These are phyloP conservation scores for Melanargia galathea DNA, from an alignment of 2,888 invertebrate species.

Conservation along the genomic window DNA sequence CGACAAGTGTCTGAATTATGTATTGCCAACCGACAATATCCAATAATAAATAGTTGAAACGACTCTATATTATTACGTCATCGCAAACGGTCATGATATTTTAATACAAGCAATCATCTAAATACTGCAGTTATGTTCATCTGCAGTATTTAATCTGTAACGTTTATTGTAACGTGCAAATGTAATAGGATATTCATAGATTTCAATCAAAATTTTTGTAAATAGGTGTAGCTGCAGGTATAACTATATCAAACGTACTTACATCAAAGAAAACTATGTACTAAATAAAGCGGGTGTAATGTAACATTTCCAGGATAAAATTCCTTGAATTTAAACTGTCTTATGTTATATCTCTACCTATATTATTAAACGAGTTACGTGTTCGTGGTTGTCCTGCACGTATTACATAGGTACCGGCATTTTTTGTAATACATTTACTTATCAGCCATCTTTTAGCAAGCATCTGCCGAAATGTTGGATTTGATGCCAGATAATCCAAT, in stretches of 20 bases:
- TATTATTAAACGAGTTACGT: constrained; percentile 40
- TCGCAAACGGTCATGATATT: no score
- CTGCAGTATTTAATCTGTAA: no score
- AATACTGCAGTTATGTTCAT: no score
- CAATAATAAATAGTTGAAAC: no score
- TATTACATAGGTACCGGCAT: constrained; percentile 21
- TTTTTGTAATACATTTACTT: constrained; percentile 41
- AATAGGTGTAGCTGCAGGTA: no score
- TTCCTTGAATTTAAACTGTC: constrained; percentile 24
- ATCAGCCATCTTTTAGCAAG: constrained; percentile 63
- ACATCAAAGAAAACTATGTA: background rate
- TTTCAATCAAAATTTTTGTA: background rate
- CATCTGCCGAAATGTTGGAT: constrained; percentile 72
- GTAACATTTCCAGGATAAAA: constrained; percentile 4
- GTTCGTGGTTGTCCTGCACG: constrained; percentile 35
- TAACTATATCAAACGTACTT: background rate
- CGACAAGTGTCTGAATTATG: no score
- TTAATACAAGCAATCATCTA: no score
- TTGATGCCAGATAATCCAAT: constrained; percentile 61
- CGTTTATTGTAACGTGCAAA: no score
- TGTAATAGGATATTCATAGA: no score
- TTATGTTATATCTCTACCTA: constrained; percentile 37
- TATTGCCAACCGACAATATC: no score
- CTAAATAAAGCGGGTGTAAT: constrained; percentile 4
- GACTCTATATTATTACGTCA: no score